These are phyloP conservation scores for Hipposideros armiger DNA, from an alignment of 2,113 vertebrate species.

Conservation along the genomic window DNA sequence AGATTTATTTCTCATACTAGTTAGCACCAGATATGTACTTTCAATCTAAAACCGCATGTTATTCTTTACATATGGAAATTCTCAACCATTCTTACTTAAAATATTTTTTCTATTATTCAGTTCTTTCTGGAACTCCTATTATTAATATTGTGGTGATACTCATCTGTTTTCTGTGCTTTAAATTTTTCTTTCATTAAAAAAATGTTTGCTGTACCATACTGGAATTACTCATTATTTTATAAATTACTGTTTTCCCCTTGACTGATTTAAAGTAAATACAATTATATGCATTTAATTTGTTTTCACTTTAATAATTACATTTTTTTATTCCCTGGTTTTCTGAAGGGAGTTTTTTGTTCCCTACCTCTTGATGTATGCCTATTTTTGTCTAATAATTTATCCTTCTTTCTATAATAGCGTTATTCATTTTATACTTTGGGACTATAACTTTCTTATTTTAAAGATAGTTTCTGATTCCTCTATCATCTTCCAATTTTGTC, in stretches of 20 bases:
- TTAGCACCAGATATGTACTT: not conserved
- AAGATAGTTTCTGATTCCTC: not conserved
- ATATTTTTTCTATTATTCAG: not conserved
- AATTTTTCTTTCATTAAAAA: not conserved
- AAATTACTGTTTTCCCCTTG: slow-evolving; percentile 15
- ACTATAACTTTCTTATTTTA: not conserved
- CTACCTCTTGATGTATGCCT: not conserved
- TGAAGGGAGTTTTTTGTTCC: not conserved
- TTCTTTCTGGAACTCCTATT: not conserved
- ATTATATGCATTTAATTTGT: not conserved
- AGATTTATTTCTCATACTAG: not conserved
- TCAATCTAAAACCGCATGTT: not conserved
- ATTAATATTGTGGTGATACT: not conserved
- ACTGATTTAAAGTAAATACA: not conserved
- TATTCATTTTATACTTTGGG: not conserved
- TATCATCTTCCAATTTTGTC: not conserved
- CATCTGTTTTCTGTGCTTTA: not conserved
- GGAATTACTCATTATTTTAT: not conserved
- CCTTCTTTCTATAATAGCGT: not conserved
- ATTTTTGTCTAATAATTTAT: not conserved
- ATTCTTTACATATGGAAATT: not conserved
- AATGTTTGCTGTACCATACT: not conserved
- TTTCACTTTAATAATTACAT: not conserved
- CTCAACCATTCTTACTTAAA: not conserved
- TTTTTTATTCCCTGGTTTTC: not conserved